A percentile compares a stretch with the other conserved stretches of the same genome.
phyloP scores from a whole-genome alignment of 2,888 invertebrate species.

The Agonum fuliginosum region DNA sequence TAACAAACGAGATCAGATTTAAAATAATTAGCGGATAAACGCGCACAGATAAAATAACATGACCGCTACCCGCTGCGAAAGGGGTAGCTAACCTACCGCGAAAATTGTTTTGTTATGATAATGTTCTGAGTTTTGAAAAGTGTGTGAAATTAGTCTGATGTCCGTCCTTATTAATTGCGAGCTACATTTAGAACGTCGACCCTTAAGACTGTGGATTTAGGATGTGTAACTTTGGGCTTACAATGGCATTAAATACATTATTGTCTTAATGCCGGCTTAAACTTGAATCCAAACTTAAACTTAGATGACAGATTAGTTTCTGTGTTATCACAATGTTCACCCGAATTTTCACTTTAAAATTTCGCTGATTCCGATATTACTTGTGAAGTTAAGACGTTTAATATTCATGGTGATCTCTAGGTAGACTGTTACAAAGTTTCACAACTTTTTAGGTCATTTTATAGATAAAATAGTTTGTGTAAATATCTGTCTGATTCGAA shows the following conservation, averaged over 20 bases:
- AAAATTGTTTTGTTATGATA: background rate
- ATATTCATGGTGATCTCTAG: too few relatives aligned
- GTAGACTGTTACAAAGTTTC: too few relatives aligned
- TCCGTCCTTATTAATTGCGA: slow-evolving; percentile 20
- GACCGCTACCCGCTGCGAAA: too few relatives aligned
- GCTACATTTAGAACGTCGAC: slow-evolving; percentile 22
- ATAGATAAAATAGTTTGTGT: too few relatives aligned
- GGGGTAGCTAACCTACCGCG: too few relatives aligned
- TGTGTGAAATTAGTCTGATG: background rate
- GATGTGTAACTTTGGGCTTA: slow-evolving; percentile 50
- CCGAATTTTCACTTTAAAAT: slow-evolving; percentile 1
- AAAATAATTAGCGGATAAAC: too few relatives aligned
- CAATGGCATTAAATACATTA: slow-evolving; percentile 46
- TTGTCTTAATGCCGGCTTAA: slow-evolving; percentile 42
- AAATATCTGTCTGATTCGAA: too few relatives aligned
- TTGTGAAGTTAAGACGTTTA: too few relatives aligned
- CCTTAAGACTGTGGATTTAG: slow-evolving; percentile 45
- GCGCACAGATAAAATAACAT: too few relatives aligned
- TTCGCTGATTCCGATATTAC: too few relatives aligned
- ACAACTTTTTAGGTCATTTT: too few relatives aligned
- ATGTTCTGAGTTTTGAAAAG: background rate
- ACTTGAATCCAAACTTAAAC: slow-evolving; percentile 34
- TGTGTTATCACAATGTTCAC: background rate
- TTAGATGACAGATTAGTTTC: slow-evolving; percentile 32
- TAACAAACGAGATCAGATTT: too few relatives aligned